phyloP scores from a whole-genome alignment of 1,140 invertebrate genomes.

The Archegozetes longisetosus region DNA sequence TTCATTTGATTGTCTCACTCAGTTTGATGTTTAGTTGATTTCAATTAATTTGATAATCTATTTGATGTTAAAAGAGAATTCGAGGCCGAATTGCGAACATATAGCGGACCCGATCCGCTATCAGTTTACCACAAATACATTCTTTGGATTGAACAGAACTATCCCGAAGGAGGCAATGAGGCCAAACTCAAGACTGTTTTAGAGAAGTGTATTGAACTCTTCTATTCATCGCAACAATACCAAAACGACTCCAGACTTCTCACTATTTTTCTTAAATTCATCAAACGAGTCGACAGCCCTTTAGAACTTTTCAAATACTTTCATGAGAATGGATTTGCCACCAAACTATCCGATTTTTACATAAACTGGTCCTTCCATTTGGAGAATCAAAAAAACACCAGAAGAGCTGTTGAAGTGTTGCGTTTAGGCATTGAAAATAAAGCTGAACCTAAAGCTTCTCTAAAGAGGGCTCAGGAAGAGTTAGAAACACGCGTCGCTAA shows the following conservation, averaged over 20 bases:
- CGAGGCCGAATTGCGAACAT: not conserved
- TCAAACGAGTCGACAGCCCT: not conserved
- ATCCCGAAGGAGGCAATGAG: slow-evolving; percentile 9
- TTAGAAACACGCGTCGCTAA: slow-evolving; percentile 2
- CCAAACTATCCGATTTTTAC: slow-evolving; percentile 4
- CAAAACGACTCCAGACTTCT: slow-evolving; percentile 3
- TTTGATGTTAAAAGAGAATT: slow-evolving; percentile 4
- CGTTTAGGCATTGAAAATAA: not conserved
- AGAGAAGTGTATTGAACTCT: slow-evolving; percentile 7
- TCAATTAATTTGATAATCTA: too few species aligned
- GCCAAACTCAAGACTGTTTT: not conserved
- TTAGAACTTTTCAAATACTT: slow-evolving; percentile 9
- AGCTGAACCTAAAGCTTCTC: not conserved
- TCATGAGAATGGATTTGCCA: not conserved
- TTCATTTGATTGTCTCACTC: not conserved
- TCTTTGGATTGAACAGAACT: slow-evolving; percentile 16
- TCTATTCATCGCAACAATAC: slow-evolving; percentile 3
- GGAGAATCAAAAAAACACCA: slow-evolving; percentile 7
- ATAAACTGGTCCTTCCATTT: slow-evolving; percentile 3
- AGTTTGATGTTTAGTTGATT: not conserved
- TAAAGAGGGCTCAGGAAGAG: not conserved
- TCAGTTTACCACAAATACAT: slow-evolving; percentile 9
- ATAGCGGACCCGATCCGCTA: slow-evolving; percentile 1
- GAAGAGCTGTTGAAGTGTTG: not conserved
- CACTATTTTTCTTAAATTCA: slow-evolving; percentile 9